Percentiles rank a stretch among this genome's conserved stretches.
Conservation (phyloP, 2,888 invertebrate species). For the Microctonus brassicae region DNA sequence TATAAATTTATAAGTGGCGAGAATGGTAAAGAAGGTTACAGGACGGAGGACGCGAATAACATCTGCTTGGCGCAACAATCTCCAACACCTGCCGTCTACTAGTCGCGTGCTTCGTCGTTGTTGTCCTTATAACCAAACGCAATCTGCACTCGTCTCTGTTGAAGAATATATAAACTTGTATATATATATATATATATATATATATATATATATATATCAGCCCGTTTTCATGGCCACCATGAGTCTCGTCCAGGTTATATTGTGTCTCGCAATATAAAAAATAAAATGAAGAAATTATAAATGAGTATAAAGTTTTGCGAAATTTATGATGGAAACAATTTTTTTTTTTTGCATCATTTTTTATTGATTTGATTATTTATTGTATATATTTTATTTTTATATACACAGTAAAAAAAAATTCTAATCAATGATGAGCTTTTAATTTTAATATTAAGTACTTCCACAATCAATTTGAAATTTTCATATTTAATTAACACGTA, state of each 20-base stretch:
- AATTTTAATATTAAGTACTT: too few relatives aligned
- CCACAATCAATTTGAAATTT: too few relatives aligned
- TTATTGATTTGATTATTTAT: too few relatives aligned
- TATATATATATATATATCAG: background rate
- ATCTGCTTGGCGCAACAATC: constrained; percentile 68
- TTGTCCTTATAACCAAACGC: background rate
- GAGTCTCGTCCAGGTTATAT: background rate
- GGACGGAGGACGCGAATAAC: constrained; percentile 50
- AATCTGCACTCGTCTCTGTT: background rate
- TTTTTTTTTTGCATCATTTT: background rate
- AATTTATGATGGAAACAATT: background rate
- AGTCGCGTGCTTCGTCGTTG: constrained; percentile 61
- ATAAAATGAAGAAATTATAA: background rate
- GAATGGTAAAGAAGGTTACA: background rate
- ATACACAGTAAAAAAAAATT: too few relatives aligned
- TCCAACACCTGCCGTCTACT: constrained; percentile 67
- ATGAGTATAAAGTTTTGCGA: too few relatives aligned
- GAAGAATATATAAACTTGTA: background rate
- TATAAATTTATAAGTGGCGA: constrained; percentile 33
- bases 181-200: too few relatives aligned
- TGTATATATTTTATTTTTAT: too few relatives aligned
- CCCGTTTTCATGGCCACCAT: background rate
- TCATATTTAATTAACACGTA: too few relatives aligned
- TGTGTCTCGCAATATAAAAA: background rate
- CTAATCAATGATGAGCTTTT: too few relatives aligned